Base-by-base conservation (phyloP, 2,113 vertebrate genomes). In the Onychorhynchus coronatus region DNA sequence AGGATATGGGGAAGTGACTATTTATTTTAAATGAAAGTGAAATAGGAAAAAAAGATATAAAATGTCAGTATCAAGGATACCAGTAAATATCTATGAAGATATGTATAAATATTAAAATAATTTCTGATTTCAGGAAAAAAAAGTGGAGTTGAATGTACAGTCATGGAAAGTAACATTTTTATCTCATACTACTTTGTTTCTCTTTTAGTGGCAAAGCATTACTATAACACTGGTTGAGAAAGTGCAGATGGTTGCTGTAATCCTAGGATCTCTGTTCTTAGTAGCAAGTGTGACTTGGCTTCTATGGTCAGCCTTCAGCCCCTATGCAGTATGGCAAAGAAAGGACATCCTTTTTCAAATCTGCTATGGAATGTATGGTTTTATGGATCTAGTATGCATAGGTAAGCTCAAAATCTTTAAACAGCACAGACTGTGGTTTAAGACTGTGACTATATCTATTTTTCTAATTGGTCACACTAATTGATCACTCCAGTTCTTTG, bases 311-410 rank as follows among this genome's bases (percentile, higher is more conserved):
- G 99, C 99, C 85, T 98, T 99, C 98, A 99, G 99, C 95, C 99
- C 99, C 65, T 98, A 99, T 97, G 99, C 99, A 78, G 94, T 98
- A 77, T 99, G 99, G 99, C 99, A 99, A 98, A 99, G 99, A 95
- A 98, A 98, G 71, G 99, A 99, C 97, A 97, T 99, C 97, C 99
- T 99, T 97, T 99, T 99, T 97, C 99, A 99, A 95, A 99, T 99
- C 98, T 99, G 99, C 98, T 99, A 99, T 92, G 99, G 98, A 98
- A 99, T 99, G 99, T 99, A 99, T 96, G 99, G 99, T 97, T 99
- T 99, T 98, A 99, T 99, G 99, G 99, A 99, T 98, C 98, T 99
- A 98, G 99, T 99, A 87, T 99, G 99, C 96, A 98, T 99, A 95
- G 99, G 99, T 99, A 98, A 98, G 99, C 97, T 92, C 86, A 94